Evolutionary conservation across 2,113 vertebrate genomes (phyloP).

Genomic region (Charadrius vociferus): DNA sequence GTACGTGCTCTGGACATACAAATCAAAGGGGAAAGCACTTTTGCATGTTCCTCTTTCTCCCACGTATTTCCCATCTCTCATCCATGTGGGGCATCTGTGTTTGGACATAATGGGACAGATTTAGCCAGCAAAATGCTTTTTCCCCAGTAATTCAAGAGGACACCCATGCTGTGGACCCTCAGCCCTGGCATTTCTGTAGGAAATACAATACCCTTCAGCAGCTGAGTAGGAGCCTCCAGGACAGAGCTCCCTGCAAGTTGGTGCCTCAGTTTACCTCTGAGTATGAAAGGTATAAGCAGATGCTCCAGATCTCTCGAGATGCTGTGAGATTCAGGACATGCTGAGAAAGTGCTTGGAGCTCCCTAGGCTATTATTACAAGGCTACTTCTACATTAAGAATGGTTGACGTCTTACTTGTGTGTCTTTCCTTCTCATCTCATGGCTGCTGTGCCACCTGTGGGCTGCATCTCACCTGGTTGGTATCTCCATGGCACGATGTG

Average conservation of each 20-base stretch:
- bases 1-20: rapidly evolving
- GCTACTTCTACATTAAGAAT: not conserved
- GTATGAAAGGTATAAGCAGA: not conserved
- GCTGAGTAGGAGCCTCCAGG: not conserved
- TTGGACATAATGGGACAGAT: not conserved
- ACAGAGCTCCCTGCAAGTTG: not conserved
- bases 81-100: rapidly evolving
- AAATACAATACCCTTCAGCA: not conserved
- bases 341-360: not conserved
- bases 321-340: not conserved
- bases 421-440: not conserved
- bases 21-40: not conserved
- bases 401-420: not conserved
- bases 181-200: not conserved
- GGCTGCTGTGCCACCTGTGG: not conserved
- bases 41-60: not conserved
- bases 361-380: not conserved
- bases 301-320: not conserved
- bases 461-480: not conserved
- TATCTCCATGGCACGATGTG: not conserved
- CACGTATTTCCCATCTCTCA: rapidly evolving
- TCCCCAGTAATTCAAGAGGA: rapidly evolving
- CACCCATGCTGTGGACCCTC: rapidly evolving
- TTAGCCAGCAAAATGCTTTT: not conserved
- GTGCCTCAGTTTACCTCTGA: constrained; percentile 9